Evolutionary conservation across 2,888 invertebrate genomes (phyloP).

Genomic region (Brenthis ino): DNA sequence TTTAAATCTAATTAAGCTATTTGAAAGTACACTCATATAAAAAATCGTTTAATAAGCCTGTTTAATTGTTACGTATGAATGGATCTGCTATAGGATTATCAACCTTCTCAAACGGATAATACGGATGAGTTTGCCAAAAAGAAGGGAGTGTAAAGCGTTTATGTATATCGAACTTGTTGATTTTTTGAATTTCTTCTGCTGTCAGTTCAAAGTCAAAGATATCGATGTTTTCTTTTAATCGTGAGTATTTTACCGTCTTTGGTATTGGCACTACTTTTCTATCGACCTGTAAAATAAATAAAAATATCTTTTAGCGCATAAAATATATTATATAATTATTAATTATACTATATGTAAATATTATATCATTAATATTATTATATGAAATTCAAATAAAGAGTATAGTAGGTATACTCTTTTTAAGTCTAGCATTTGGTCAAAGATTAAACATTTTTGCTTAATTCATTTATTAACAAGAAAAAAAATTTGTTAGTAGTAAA

Average conservation of each 20-base stretch:
- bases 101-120: constrained; percentile 70
- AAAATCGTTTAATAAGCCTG: too few species aligned
- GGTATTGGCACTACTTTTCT: constrained; percentile 65
- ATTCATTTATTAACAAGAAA: too few species aligned
- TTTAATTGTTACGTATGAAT: constrained; percentile 42
- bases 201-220: constrained; percentile 68
- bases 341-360: neutral
- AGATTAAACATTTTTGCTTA: too few species aligned
- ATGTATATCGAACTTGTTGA: constrained; percentile 51
- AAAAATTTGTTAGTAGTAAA: too few species aligned
- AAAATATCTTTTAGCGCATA: neutral
- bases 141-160: constrained; percentile 61
- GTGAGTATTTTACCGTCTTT: constrained; percentile 57
- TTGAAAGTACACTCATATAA: too few species aligned
- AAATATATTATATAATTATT: neutral
- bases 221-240: constrained; percentile 62
- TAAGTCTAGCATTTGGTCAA: too few species aligned
- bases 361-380: neutral
- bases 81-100: constrained; percentile 56
- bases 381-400: too few species aligned
- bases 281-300: constrained; percentile 59
- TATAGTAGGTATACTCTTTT: too few species aligned
- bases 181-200: constrained; percentile 54
- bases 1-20: too few species aligned
- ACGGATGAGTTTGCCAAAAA: constrained; percentile 69